These are phyloP conservation scores for Caenorhabditis sinica DNA, from an alignment of 2,888 invertebrate genomes.

Conservation along the genomic window DNA sequence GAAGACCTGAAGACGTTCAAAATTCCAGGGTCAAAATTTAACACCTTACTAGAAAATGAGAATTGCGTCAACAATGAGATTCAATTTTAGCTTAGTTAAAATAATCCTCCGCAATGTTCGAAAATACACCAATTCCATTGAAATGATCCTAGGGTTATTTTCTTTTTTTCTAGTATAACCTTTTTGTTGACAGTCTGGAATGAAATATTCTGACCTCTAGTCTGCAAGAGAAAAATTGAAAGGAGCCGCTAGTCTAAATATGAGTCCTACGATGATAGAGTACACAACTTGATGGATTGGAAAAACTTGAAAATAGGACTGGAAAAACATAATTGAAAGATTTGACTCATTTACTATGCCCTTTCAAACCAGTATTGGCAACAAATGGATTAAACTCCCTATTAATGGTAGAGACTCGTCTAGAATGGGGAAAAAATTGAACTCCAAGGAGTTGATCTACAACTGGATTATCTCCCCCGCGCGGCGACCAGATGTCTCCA, in stretches of 20 bases:
- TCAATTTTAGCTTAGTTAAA: no score
- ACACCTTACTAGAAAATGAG: background rate
- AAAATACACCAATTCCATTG: background rate
- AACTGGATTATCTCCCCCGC: constrained; percentile 60
- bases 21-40: no score
- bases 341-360: constrained; percentile 35
- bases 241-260: background rate
- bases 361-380: background rate
- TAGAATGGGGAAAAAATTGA: constrained; percentile 15
- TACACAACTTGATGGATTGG: constrained; percentile 17
- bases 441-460: constrained; percentile 39
- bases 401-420: background rate
- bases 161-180: background rate
- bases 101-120: no score
- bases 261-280: constrained; percentile 9
- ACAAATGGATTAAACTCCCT: constrained; percentile 34
- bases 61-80: background rate
- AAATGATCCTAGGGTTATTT: background rate
- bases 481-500: background rate
- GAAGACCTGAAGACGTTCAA: background rate
- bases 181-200: constrained; percentile 39
- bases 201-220: constrained; percentile 23
- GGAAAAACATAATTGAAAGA: background rate
- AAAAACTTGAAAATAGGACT: background rate
- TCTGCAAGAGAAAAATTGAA: constrained; percentile 18